Base-by-base conservation (phyloP, 2,113 vertebrate genomes). In the Phalacrocorax brasilianus region DNA sequence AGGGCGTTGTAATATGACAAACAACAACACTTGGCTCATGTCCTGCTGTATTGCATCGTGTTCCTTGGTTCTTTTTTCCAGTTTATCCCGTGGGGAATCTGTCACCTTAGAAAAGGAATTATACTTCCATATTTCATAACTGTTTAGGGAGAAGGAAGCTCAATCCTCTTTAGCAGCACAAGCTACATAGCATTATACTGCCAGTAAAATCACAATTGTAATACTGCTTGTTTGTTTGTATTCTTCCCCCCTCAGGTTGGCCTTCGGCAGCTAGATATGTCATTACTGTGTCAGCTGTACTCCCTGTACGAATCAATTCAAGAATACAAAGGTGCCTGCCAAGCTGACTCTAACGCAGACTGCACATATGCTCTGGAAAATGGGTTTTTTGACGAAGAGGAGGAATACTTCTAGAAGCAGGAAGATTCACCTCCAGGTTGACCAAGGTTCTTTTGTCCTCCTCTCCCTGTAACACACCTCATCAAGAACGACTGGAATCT, bases 241-340 rank as follows among this genome's bases (percentile, higher is more conserved):
- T 67, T 66, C 49, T 58, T 81, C 5, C 45, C n/a, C 59, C 40
- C 26, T 62, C 85, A 99, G 99, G 99, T 99, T 95, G 99, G 99
- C 20, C 97, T 99, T 91, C 99, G 99, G 53, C 99, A 99, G 97
- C 99, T 99, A 97, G 99, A 99, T 97, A 99, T 99, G 99, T 99
- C 99, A 3, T 83, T 99, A 94, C 98, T 99, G 81, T 99, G 99
- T 97, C 99, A 99, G 96, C 98, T 99, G 24, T 99, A 99, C 98
- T 99, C 99, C 30, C 98, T 99, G 26, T 99, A 99, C 9, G 99
- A 99, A 96, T 99, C 99, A 6, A 99, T 99, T 96, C 99, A 99
- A 97, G 99, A 99, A 93, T 99, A 99, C 96, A 99, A 99, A 98
- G 99, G 99, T 72, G 99, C 98, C 49, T 99, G 99, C 97, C 99